Evolutionary conservation across 2,888 invertebrate genomes (phyloP).

Genomic region (Sicus ferrugineus): DNA sequence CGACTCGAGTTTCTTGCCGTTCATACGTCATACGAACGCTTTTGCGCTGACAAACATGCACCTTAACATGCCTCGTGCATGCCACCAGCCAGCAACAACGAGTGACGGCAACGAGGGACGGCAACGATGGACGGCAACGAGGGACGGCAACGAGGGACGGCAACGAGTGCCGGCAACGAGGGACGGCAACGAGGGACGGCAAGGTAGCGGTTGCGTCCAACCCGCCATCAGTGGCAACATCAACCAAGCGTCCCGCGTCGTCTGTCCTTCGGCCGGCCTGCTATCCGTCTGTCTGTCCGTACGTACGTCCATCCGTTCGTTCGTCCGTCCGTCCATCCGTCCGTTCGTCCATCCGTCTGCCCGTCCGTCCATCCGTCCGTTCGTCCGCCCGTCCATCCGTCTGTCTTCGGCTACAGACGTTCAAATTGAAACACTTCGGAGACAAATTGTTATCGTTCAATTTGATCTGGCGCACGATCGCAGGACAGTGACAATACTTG

Average conservation of each 20-base stretch:
- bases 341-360: not conserved
- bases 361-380: not conserved
- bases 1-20: not conserved
- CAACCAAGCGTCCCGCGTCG: constrained; percentile 18
- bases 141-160: too few relatives aligned
- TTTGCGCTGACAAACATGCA: constrained; percentile 22
- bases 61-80: constrained; percentile 24
- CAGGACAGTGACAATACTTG: constrained; percentile 23
- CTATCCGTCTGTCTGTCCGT: not conserved
- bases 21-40: not conserved
- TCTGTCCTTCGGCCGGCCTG: not conserved
- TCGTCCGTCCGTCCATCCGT: not conserved
- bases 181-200: not conserved
- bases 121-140: not conserved
- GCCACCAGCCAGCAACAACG: constrained; percentile 15
- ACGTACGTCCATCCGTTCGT: not conserved
- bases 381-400: not conserved
- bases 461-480: constrained; percentile 62
- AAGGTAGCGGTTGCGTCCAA: constrained; percentile 14
- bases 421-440: constrained; percentile 64
- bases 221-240: not conserved
- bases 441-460: constrained; percentile 65
- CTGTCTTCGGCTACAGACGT: constrained; percentile 40
- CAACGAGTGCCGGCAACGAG: too few relatives aligned
- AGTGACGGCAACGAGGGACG: not conserved